Conservation (phyloP, 2,113 vertebrate species). For the Drymodes brunneopygia region DNA sequence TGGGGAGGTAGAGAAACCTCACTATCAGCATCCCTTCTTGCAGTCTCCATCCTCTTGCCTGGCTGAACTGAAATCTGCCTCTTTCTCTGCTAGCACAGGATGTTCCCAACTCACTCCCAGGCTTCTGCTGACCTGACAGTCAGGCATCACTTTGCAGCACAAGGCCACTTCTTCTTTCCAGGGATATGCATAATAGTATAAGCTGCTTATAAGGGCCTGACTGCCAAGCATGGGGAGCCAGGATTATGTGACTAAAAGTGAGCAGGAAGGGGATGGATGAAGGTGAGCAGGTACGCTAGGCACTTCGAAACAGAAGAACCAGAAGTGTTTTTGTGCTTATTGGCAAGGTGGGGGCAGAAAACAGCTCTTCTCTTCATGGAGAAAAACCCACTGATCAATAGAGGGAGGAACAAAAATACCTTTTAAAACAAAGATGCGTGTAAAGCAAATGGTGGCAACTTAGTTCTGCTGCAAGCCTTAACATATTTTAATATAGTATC, state of each 20-base stretch:
- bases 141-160: neutral
- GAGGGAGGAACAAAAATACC: neutral
- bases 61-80: neutral
- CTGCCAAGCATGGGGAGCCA: neutral
- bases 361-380: neutral
- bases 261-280: neutral
- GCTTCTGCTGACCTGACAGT: constrained; percentile 3
- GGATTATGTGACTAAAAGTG: constrained; percentile 29
- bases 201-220: constrained; percentile 14
- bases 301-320: neutral
- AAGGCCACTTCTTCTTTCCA: constrained; percentile 11
- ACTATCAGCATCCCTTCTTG: neutral
- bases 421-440: neutral
- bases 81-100: neutral
- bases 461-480: neutral
- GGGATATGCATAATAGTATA: constrained; percentile 20
- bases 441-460: neutral
- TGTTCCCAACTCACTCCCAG: neutral
- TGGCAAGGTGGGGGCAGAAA: neutral
- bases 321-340: neutral
- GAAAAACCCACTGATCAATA: neutral
- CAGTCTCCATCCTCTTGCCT: neutral
- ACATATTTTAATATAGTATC: neutral
- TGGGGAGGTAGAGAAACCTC: constrained; percentile 88
- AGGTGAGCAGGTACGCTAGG: neutral